Conservation (phyloP, 2,113 vertebrate genomes). For the Sceloporus tristichus region DNA sequence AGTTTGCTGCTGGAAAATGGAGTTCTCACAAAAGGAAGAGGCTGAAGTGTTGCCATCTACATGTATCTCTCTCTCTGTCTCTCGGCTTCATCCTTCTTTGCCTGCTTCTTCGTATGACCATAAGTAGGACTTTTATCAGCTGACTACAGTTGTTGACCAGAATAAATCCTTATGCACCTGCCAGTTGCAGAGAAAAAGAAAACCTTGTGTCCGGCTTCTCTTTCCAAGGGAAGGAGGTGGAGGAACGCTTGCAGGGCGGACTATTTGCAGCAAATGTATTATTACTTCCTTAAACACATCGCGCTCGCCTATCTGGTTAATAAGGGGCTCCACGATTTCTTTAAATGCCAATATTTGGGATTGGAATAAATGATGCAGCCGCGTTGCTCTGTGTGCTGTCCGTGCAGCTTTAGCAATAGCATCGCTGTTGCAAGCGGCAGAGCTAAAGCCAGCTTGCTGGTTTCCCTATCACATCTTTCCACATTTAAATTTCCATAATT, state of each 20-base stretch:
- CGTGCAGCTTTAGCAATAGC: background rate
- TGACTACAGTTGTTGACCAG: constrained; percentile 28
- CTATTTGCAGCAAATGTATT: background rate
- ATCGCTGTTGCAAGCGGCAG: background rate
- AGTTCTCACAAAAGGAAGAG: background rate
- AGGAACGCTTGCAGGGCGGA: background rate
- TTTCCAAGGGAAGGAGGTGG: too few relatives aligned
- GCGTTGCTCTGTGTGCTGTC: background rate
- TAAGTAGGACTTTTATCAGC: constrained; percentile 8
- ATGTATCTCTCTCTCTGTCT: too few relatives aligned
- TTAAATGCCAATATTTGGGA: background rate
- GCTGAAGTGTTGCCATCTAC: too few relatives aligned
- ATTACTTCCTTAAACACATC: background rate
- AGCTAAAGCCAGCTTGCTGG: background rate
- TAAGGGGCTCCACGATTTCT: background rate
- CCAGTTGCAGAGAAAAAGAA: background rate
- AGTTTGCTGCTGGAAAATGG: background rate
- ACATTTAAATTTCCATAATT: background rate
- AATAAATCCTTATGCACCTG: constrained; percentile 72
- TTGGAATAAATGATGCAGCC: background rate
- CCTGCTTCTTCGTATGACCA: background rate
- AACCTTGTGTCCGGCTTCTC: fast-evolving
- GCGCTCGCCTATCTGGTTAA: background rate
- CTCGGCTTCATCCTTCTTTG: fast-evolving
- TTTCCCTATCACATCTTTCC: background rate